These are phyloP conservation scores for Porites australiensis DNA, from an alignment of 64 coral and sea anemone genomes.

Conservation along the genomic window DNA sequence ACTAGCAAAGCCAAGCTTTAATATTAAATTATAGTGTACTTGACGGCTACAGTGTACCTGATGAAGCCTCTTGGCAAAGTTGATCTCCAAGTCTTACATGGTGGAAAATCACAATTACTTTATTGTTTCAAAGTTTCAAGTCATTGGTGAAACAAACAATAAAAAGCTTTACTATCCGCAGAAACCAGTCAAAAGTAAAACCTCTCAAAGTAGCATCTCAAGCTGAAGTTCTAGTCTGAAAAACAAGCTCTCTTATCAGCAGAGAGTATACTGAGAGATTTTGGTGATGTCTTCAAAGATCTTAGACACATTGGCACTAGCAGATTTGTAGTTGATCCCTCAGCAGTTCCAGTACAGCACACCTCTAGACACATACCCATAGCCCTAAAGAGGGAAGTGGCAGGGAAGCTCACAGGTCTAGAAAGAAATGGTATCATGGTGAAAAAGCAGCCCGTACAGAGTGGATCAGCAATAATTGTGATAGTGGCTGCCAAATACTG, in stretches of 20 bases:
- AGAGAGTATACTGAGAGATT: neutral
- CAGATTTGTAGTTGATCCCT: no score
- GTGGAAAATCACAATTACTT: conserved; percentile 24
- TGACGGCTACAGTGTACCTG: conserved; percentile 25
- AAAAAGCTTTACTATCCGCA: conserved; percentile 34
- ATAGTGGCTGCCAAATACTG: no score
- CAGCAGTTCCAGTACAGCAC: no score
- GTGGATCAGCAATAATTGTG: no score
- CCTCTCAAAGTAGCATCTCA: neutral
- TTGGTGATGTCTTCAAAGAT: no score
- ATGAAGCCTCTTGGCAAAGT: conserved; percentile 63
- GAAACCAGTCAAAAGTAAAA: conserved; percentile 53
- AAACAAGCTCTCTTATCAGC: neutral
- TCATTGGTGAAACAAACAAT: conserved; percentile 47
- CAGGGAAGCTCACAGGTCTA: no score
- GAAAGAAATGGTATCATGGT: no score
- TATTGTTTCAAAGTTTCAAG: conserved; percentile 30
- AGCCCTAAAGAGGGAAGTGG: no score
- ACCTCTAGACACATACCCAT: no score
- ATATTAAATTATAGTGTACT: neutral
- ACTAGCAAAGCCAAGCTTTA: conserved; percentile 44
- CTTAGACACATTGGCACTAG: no score
- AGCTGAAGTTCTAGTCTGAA: neutral
- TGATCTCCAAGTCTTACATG: conserved; percentile 37
- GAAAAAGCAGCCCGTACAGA: no score